Evolutionary conservation across 2,113 vertebrate species (phyloP).

Genomic region (Ammodytes dubius): DNA sequence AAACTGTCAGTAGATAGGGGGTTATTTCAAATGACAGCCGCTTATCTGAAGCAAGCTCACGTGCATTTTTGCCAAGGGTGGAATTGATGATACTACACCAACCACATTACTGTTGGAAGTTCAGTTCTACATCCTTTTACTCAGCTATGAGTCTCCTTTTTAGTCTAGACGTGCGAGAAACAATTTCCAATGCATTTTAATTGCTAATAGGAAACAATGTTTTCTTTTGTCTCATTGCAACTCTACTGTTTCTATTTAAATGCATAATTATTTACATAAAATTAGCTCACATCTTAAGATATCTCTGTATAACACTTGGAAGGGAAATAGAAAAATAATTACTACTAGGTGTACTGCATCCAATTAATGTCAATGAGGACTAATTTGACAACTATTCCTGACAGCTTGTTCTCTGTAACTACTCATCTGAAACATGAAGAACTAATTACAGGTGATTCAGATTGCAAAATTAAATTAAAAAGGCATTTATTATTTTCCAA

Average conservation of each 20-base stretch:
- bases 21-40: constrained; percentile 78
- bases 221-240: constrained; percentile 34
- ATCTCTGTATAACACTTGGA: constrained; percentile 39
- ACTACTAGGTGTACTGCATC: constrained; percentile 65
- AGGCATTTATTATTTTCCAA: constrained; percentile 42
- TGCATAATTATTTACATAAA: constrained; percentile 56
- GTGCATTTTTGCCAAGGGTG: constrained; percentile 62
- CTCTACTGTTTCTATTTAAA: constrained; percentile 53
- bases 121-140: constrained; percentile 21
- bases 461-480: constrained; percentile 61
- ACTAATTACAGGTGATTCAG: constrained; percentile 68
- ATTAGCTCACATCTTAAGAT: constrained; percentile 55
- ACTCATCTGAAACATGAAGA: constrained; percentile 72
- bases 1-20: constrained; percentile 79
- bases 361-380: constrained; percentile 77
- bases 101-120: constrained; percentile 51
- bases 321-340: constrained; percentile 56
- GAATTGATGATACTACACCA: constrained; percentile 66
- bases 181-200: constrained; percentile 15
- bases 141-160: constrained; percentile 30
- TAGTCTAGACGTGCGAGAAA: neutral
- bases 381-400: constrained; percentile 73
- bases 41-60: constrained; percentile 79
- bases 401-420: constrained; percentile 65
- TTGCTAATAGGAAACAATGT: constrained; percentile 13